Evolutionary conservation across 2,888 invertebrate genomes (phyloP), one percentile per base, ranked within the genome.

Genomic region (Nomada flava): DNA sequence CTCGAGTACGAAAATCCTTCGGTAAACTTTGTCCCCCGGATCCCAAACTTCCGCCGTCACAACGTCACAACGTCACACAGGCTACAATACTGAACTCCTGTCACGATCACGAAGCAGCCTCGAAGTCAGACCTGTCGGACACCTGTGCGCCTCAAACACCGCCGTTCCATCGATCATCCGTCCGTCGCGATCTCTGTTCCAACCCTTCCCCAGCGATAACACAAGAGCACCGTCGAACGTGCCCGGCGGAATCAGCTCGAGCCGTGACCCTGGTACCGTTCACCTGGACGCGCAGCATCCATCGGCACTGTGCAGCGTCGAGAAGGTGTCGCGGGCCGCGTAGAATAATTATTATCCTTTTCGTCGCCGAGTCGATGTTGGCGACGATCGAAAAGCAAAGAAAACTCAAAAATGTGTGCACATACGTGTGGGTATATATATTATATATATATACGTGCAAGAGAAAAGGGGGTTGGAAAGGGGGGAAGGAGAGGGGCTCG

Each of bases 331-430:
- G 67, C 52, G 64, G 42, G 70, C 26, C 15, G 47, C 11, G 0
- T 10, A 0, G 70, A 23, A 63, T 65, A 13, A 86, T 86, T 75
- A 52, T 72, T 79, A 13, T 60, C 76, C 71, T 82, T 75, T 73
- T 84, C 86, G 86, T 83, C 86, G 83, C 36, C 36, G 62, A 29
- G 50, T 70, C 57, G 64, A 64, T 75, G 52, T 74, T 75, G 26
- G 71, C 62, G 78, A 53, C 23, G 42, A 26, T 23, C 2, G 13
- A 55, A 13, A 47, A n/a, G 42, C 26, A 69, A 36, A n/a, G 62
- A 62, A 59, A 65, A 36, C 36, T 36, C 36, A 7, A 36, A 36
- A 36, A 36, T 36, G 7, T 36, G 36, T 7, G 36, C 36, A 36
- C 36, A 36, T 36, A 36, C 36, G 36, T 36, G 36, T 36, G 36